A percentile compares a stretch with the other conserved stretches of the same genome.
phyloP scores from a whole-genome alignment of 1,140 invertebrate species.

The Drosophila obscura region DNA sequence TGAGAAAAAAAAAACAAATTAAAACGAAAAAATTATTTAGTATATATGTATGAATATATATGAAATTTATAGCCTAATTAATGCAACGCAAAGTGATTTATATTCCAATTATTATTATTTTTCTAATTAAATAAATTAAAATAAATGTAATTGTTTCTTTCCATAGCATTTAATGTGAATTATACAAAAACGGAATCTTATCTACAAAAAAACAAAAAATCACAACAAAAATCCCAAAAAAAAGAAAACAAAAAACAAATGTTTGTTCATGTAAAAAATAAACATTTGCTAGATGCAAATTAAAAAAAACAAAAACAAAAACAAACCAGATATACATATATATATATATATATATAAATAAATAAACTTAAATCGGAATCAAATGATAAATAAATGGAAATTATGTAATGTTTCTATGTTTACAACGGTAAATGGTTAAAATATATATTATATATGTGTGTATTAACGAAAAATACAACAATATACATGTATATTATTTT shows the following conservation, averaged over 20 bases:
- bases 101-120: slow-evolving; percentile 82
- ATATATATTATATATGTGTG: slow-evolving; percentile 43
- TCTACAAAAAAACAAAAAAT: slow-evolving; percentile 46
- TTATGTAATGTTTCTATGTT: slow-evolving; percentile 67
- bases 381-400: slow-evolving; percentile 58
- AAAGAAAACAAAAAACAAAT: slow-evolving; percentile 47
- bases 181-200: slow-evolving; percentile 58
- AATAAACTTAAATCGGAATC: slow-evolving; percentile 50
- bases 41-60: slow-evolving; percentile 58
- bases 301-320: slow-evolving; percentile 31
- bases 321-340: no score
- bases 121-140: slow-evolving; percentile 79
- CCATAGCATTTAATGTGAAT: slow-evolving; percentile 65
- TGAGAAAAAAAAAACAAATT: slow-evolving; percentile 16
- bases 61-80: slow-evolving; percentile 61
- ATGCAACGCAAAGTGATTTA: slow-evolving; percentile 79
- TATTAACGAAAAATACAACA: background rate
- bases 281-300: slow-evolving; percentile 57
- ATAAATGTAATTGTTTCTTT: slow-evolving; percentile 63
- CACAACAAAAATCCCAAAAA: slow-evolving; percentile 31
- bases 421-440: slow-evolving; percentile 66
- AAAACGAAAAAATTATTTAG: slow-evolving; percentile 39
- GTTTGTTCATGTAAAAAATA: slow-evolving; percentile 60
- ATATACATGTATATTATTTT: slow-evolving; percentile 37
- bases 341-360: slow-evolving; percentile 18